Percentiles rank a stretch among this genome's conserved stretches.
Conservation (phyloP, 2,797 vertebrate species). For the Zenarchopterus dispar region DNA sequence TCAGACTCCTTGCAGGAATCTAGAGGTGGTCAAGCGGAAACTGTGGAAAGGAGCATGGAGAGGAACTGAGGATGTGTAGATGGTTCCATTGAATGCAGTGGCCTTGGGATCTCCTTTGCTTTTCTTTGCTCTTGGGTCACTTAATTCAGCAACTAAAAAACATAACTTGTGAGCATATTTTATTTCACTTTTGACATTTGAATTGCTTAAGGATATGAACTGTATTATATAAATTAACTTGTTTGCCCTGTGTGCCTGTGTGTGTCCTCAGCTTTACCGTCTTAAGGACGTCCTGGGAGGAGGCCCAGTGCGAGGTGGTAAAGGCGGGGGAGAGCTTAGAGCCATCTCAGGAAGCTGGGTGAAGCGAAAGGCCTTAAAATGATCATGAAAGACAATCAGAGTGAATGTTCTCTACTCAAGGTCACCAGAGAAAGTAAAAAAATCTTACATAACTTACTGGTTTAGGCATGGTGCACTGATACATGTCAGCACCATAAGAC, state of each 20-base stretch:
- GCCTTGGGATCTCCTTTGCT: too few species aligned
- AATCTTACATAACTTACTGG: slow-evolving; percentile 84
- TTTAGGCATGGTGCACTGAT: slow-evolving; percentile 94
- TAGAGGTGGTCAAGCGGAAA: too few species aligned
- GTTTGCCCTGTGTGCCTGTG: not conserved
- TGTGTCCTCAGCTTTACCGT: slow-evolving; percentile 81
- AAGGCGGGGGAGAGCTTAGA: slow-evolving; percentile 91
- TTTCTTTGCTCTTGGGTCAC: too few species aligned
- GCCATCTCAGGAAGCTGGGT: slow-evolving; percentile 98
- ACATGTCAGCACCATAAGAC: slow-evolving; percentile 90
- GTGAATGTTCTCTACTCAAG: slow-evolving; percentile 7
- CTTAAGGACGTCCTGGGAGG: slow-evolving; percentile 90
- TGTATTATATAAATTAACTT: not conserved
- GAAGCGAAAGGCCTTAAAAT: slow-evolving; percentile 94
- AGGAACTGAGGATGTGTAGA: too few species aligned
- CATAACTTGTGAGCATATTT: too few species aligned
- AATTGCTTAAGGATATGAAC: not conserved
- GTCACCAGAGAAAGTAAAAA: not conserved
- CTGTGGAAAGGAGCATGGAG: too few species aligned
- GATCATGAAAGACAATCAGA: slow-evolving; percentile 37
- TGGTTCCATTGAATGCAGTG: too few species aligned
- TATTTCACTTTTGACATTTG: too few species aligned
- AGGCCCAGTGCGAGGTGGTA: slow-evolving; percentile 93
- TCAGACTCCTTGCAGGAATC: too few species aligned
- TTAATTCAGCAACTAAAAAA: too few species aligned